These are phyloP conservation scores for Drosophila paranaensis DNA, from an alignment of 2,888 invertebrate species.

Conservation along the genomic window DNA sequence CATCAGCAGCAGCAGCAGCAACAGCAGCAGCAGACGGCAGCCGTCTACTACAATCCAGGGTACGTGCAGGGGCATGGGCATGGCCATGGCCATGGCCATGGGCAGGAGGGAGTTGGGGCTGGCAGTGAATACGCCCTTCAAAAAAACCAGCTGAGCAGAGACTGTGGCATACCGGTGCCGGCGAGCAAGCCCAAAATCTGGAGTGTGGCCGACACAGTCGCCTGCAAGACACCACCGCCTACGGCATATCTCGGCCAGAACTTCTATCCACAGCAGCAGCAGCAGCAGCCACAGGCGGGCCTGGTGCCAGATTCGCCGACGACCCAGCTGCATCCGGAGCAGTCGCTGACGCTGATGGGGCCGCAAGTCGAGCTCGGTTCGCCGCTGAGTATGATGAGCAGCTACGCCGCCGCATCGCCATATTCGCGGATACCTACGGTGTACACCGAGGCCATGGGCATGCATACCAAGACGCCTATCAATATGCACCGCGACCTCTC, in stretches of 20 bases:
- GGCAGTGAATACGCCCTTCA: conserved; percentile 85
- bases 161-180: conserved; percentile 94
- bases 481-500: conserved; percentile 73
- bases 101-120: conserved; percentile 81
- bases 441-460: conserved; percentile 77
- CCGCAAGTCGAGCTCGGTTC: conserved; percentile 84
- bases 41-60: conserved; percentile 66
- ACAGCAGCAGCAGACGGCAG: conserved; percentile 65
- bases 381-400: conserved; percentile 84
- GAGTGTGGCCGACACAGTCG: conserved; percentile 96
- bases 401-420: conserved; percentile 86
- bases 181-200: conserved; percentile 97
- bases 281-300: conserved; percentile 49
- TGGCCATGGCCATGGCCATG: conserved; percentile 25
- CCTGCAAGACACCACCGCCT: conserved; percentile 88
- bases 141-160: conserved; percentile 87
- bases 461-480: conserved; percentile 78
- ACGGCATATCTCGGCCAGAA: conserved; percentile 83
- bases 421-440: conserved; percentile 86
- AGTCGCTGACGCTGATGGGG: conserved; percentile 62
- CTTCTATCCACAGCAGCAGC: conserved; percentile 69
- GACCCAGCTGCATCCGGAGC: conserved; percentile 47
- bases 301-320: conserved; percentile 47
- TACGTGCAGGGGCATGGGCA: conserved; percentile 46
- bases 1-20: conserved; percentile 86